These are phyloP conservation scores for Venustaconcha ellipsiformis DNA, from an alignment of 1,140 invertebrate genomes.

Conservation along the genomic window DNA sequence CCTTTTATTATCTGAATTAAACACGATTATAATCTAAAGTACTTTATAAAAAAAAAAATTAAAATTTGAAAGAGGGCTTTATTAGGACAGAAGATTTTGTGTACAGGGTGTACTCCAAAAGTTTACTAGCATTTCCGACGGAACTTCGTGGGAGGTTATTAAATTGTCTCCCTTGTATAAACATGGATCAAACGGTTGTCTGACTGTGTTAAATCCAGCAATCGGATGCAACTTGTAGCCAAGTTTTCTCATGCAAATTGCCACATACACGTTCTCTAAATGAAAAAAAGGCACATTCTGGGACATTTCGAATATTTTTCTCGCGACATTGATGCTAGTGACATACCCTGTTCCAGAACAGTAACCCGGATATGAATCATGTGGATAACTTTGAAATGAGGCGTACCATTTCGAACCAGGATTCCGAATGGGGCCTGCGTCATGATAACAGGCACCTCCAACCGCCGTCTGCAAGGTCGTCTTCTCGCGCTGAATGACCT, in stretches of 20 bases:
- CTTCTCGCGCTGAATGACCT: background rate
- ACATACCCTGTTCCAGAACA: slow-evolving; percentile 66
- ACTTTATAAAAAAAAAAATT: no score
- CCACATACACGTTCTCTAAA: slow-evolving; percentile 65
- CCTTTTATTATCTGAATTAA: no score
- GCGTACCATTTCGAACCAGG: slow-evolving; percentile 25
- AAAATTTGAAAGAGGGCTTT: no score
- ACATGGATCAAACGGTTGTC: no score
- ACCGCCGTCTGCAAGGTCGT: slow-evolving; percentile 1
- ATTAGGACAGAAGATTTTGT: background rate
- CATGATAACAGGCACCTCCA: slow-evolving; percentile 1
- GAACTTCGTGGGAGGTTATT: no score
- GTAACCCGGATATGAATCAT: slow-evolving; percentile 61
- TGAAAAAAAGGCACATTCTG: slow-evolving; percentile 49
- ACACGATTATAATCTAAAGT: no score
- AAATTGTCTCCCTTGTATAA: no score
- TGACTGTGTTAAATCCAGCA: background rate
- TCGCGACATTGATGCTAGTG: slow-evolving; percentile 56
- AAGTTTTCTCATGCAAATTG: slow-evolving; percentile 29
- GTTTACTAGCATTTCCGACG: no score
- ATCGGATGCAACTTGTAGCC: background rate
- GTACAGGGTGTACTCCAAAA: background rate
- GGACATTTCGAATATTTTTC: slow-evolving; percentile 48
- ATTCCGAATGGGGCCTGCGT: slow-evolving; percentile 16
- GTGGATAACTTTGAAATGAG: slow-evolving; percentile 49